Conservation (phyloP, 2,888 invertebrate genomes). For the Cosmopolites sordidus region DNA sequence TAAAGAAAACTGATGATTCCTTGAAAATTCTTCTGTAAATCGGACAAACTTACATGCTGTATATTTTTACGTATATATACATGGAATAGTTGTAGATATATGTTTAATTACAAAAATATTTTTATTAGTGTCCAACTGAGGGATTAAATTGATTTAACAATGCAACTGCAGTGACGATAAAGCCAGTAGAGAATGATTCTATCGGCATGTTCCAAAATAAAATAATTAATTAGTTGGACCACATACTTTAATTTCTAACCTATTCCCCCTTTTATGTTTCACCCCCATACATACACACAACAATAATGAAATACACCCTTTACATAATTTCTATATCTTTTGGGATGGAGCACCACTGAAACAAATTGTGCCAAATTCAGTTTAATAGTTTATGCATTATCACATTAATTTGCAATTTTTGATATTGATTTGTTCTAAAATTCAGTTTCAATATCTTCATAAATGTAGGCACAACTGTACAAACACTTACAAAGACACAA, state of each 20-base stretch:
- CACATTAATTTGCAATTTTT: no score
- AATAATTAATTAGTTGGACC: background rate
- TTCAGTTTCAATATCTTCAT: no score
- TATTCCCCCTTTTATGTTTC: background rate
- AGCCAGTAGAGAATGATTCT: no score
- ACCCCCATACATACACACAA: background rate
- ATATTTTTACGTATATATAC: background rate
- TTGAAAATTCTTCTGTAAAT: no score
- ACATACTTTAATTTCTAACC: background rate
- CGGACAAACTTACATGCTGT: background rate
- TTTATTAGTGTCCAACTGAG: background rate
- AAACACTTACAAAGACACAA: no score
- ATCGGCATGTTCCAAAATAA: background rate
- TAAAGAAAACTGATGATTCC: no score
- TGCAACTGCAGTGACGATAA: no score
- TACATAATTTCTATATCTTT: conserved; percentile 5
- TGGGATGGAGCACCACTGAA: conserved; percentile 18
- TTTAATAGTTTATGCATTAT: background rate
- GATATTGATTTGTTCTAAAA: no score
- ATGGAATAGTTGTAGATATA: background rate
- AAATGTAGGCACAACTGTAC: no score
- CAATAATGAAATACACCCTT: background rate
- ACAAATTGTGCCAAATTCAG: conserved; percentile 8
- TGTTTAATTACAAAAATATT: conserved; percentile 1
- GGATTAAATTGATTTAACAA: no score